These are phyloP conservation scores for Chaunax sp. DNA, from an alignment of 2,797 vertebrate genomes.

Conservation along the genomic window DNA sequence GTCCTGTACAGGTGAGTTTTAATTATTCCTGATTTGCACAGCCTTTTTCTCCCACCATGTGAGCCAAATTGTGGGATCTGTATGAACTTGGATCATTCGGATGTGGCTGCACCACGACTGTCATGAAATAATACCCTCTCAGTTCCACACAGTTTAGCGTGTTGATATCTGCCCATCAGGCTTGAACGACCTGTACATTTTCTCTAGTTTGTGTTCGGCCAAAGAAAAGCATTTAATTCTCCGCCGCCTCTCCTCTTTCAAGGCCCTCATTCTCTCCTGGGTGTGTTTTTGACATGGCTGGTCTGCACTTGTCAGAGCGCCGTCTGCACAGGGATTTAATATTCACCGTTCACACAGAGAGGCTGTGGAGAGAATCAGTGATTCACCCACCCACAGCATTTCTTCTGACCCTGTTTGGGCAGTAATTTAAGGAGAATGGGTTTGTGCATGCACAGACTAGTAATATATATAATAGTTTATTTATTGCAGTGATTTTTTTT, in stretches of 20 bases:
- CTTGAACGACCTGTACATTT: slow-evolving; percentile 9
- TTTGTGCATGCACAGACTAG: not conserved
- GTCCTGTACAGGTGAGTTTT: no score
- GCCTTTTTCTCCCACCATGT: not conserved
- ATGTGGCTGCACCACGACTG: no score
- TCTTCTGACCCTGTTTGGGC: not conserved
- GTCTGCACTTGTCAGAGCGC: slow-evolving; percentile 60
- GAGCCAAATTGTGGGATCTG: not conserved
- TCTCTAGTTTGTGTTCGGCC: not conserved
- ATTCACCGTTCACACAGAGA: slow-evolving; percentile 1
- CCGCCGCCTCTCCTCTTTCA: not conserved
- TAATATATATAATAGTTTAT: not conserved
- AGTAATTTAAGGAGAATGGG: not conserved
- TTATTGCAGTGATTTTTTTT: not conserved
- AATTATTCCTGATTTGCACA: not conserved
- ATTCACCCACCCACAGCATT: not conserved
- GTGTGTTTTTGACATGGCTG: slow-evolving; percentile 53
- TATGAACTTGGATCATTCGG: not conserved
- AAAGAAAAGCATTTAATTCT: slow-evolving; percentile 38
- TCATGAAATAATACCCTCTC: no score
- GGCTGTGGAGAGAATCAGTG: not conserved
- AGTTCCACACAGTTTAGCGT: not conserved
- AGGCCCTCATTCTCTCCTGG: slow-evolving; percentile 30
- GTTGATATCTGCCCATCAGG: slow-evolving; percentile 26
- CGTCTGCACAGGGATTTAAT: slow-evolving; percentile 10